phyloP scores from a whole-genome alignment of 2,113 vertebrate species.

The Gavia stellata region DNA sequence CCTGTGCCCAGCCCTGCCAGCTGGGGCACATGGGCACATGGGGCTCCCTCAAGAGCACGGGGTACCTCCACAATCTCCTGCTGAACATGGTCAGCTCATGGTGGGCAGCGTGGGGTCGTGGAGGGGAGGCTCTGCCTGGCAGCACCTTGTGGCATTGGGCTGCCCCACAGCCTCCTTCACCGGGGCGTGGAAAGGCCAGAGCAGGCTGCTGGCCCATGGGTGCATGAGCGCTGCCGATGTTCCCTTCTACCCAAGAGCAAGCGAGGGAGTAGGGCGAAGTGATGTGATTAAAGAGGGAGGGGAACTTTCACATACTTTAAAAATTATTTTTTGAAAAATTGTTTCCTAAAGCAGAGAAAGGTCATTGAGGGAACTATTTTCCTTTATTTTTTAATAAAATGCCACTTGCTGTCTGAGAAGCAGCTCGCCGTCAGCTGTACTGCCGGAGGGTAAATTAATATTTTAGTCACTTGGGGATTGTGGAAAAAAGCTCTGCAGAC shows the following conservation, averaged over 20 bases:
- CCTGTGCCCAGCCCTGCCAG: background rate
- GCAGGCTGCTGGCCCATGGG: background rate
- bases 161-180: background rate
- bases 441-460: slow-evolving; percentile 93
- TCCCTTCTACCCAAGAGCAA: background rate
- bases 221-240: accelerated
- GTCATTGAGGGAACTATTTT: slow-evolving; percentile 63
- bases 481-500: slow-evolving; percentile 69
- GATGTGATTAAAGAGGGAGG: slow-evolving; percentile 2
- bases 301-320: background rate
- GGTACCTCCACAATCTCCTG: background rate
- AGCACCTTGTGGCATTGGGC: background rate
- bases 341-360: slow-evolving; percentile 65
- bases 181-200: accelerated
- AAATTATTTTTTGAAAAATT: slow-evolving; percentile 41
- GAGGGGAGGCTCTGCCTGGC: background rate
- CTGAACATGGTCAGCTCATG: accelerated
- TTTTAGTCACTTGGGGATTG: slow-evolving; percentile 89
- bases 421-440: slow-evolving; percentile 76
- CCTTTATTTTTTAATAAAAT: slow-evolving; percentile 84
- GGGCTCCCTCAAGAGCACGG: background rate
- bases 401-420: slow-evolving; percentile 83
- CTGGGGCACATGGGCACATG: too few relatives aligned
- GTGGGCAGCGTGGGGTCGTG: accelerated
- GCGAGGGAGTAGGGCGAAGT: background rate